Evolutionary conservation across 2,888 invertebrate species (phyloP), one percentile per base, ranked within the genome.

Genomic region (Serripes groenlandicus): DNA sequence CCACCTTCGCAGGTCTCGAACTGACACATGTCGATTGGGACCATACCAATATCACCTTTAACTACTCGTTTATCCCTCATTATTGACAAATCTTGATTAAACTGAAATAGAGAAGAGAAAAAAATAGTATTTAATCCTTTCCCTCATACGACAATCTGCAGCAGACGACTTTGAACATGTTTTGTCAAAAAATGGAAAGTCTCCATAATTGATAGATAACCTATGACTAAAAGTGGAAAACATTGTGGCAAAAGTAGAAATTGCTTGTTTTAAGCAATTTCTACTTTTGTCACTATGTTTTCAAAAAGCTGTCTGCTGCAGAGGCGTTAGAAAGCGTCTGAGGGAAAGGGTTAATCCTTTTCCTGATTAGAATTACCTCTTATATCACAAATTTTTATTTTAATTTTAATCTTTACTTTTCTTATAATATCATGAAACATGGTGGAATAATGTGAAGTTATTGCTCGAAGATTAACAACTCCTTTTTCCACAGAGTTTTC

Each of bases 21-120:
- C 30, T 90, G 78, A 87, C 94, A 94, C 92, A 95, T 95, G 87
- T 95, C 99, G 90, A 99, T 99, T 83, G 98, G 98, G 21, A 99
- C 98, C 98, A 99, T 98, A 21, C 98, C 98, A 81, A 99, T 98
- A 93, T 98, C 98, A 85, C 99, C 97, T 2, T 30, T 49, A 7
- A 75, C 71, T 0, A 64, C 74, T 9, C 69, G 37, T 3, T 66
- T 66, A 18, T 66, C 66, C 28, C 26, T 66, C 11, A 15, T 26
- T 66, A 37, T 66, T 62, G 98, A 98, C 21, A 99, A 97, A 87
- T 97, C 97, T 92, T 97, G 96, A 95, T 98, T 98, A 92, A 99
- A 98, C 96, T 96, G 91, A 52, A 91, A 88, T 54, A 9, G n/a
- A 3, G 3, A 49, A 49, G 7, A 21, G 49, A 49, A 49, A 49